A percentile compares a stretch with the other conserved stretches of the same genome.
Evolutionary conservation across 2,797 vertebrate species (phyloP).

Genomic region (Manis pentadactyla): DNA sequence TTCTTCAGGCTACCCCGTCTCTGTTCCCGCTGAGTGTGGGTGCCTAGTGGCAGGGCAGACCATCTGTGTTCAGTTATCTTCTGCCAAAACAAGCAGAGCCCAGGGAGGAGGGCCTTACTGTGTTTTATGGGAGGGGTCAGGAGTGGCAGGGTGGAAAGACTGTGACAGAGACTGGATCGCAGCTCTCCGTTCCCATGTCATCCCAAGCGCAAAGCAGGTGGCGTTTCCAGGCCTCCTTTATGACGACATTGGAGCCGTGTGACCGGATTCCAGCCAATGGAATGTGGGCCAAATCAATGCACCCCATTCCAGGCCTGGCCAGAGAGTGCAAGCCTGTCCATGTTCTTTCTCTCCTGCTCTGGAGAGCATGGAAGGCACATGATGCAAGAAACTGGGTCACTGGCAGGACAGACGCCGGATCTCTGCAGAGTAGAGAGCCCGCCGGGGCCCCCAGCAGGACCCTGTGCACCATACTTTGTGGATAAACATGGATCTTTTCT

Average conservation of each 20-base stretch:
- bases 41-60: too few species aligned
- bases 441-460: too few species aligned
- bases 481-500: fast-evolving
- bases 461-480: too few species aligned
- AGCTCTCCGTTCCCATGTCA: fast-evolving
- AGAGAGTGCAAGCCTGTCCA: fast-evolving
- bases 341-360: neutral
- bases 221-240: too few species aligned
- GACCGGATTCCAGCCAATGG: neutral
- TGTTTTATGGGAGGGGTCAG: neutral
- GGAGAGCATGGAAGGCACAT: fast-evolving
- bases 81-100: neutral
- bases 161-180: fast-evolving
- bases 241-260: fast-evolving
- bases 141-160: neutral
- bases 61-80: neutral
- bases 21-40: neutral
- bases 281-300: fast-evolving
- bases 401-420: neutral
- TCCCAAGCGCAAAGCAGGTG: too few species aligned
- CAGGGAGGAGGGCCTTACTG: neutral
- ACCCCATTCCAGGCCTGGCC: neutral
- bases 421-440: neutral
- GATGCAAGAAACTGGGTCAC: neutral
- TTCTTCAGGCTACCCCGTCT: fast-evolving